A percentile compares a stretch with the other conserved stretches of the same genome.
phyloP scores from a whole-genome alignment of 35 echinoderm and acorn worm genomes.

The Antedon bifida region DNA sequence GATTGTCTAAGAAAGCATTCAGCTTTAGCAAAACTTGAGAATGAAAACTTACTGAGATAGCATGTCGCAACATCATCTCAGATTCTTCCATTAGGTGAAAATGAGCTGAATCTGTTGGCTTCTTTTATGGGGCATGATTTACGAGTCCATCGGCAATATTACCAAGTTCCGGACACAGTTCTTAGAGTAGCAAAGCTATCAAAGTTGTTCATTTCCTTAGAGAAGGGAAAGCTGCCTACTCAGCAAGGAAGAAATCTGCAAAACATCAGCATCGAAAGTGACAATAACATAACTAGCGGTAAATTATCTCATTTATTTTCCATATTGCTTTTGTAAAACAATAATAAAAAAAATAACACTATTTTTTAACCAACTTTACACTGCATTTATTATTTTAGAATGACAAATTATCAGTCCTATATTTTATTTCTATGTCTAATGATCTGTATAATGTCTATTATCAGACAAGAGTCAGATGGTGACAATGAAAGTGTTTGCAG shows the following conservation, averaged over 20 bases:
- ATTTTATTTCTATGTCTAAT: too few relatives aligned
- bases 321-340: too few relatives aligned
- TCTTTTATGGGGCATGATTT: conserved; percentile 40
- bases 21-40: conserved; percentile 8
- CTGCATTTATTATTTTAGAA: too few relatives aligned
- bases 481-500: too few relatives aligned
- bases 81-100: conserved; percentile 1
- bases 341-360: too few relatives aligned
- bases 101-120: conserved; percentile 36
- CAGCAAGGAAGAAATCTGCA: background rate
- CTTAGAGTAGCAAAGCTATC: background rate
- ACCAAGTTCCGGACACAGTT: conserved; percentile 1
- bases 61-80: conserved; percentile 13
- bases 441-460: too few relatives aligned
- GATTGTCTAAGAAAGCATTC: conserved; percentile 45
- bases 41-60: background rate
- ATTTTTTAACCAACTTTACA: too few relatives aligned
- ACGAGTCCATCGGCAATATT: conserved; percentile 31
- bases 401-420: too few relatives aligned
- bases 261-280: background rate
- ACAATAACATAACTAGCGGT: background rate
- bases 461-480: too few relatives aligned
- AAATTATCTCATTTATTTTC: background rate
- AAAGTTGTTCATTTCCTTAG: conserved; percentile 9
- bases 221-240: background rate